These are phyloP conservation scores for Meghimatium bilineatum DNA, from an alignment of 2,888 invertebrate genomes.

Conservation along the genomic window DNA sequence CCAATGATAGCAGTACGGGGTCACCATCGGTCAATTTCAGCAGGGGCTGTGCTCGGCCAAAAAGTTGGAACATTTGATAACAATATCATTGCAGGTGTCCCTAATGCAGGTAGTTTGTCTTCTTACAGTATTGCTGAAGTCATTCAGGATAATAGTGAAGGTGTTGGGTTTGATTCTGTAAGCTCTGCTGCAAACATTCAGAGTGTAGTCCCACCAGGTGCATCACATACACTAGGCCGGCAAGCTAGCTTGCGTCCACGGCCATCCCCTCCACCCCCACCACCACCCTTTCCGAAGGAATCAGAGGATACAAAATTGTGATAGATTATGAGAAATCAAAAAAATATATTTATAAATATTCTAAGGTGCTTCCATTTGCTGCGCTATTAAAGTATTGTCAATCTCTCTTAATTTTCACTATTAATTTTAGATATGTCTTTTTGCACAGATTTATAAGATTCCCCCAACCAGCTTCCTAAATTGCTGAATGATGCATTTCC, in stretches of 20 bases:
- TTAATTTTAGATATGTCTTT: too few species aligned
- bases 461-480: too few species aligned
- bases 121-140: slow-evolving; percentile 46
- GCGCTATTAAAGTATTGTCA: neutral
- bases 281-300: slow-evolving; percentile 61
- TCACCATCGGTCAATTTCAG: slow-evolving; percentile 69
- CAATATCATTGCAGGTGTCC: neutral
- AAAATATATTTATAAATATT: neutral
- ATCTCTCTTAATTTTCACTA: too few species aligned
- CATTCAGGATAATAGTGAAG: slow-evolving; percentile 26
- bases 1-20: slow-evolving; percentile 43
- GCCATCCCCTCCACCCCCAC: slow-evolving; percentile 67
- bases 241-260: slow-evolving; percentile 56
- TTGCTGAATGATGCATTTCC: too few species aligned
- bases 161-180: slow-evolving; percentile 34
- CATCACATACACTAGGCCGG: slow-evolving; percentile 49
- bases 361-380: neutral
- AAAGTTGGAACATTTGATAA: slow-evolving; percentile 17
- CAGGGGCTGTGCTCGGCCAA: slow-evolving; percentile 56
- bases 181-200: slow-evolving; percentile 37
- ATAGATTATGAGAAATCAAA: slow-evolving; percentile 13
- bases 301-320: slow-evolving; percentile 69
- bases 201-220: slow-evolving; percentile 22
- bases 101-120: slow-evolving; percentile 51
- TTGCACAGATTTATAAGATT: too few species aligned